Conservation (phyloP, 2,113 vertebrate species). For the Setophaga coronata region DNA sequence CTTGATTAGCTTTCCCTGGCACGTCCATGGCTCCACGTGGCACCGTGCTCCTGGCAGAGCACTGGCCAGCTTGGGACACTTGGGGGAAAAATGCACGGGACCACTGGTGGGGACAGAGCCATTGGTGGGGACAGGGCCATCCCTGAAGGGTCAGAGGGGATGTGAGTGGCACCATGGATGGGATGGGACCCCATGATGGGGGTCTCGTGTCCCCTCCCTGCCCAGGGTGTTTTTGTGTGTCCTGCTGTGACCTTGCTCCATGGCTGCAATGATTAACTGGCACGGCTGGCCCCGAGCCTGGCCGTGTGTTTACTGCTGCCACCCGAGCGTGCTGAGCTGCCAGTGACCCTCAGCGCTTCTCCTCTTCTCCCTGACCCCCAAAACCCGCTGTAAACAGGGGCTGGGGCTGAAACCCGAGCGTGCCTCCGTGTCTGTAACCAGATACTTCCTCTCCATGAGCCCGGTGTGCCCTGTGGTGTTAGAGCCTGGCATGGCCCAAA, state of each 20-base stretch:
- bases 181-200: not conserved
- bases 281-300: not conserved
- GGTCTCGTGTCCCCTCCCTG: fast-evolving
- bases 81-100: not conserved
- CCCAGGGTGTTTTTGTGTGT: not conserved
- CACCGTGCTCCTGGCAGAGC: not conserved
- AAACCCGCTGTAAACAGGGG: not conserved
- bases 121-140: not conserved
- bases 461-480: not conserved
- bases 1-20: not conserved
- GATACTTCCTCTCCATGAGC: not conserved
- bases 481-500: not conserved
- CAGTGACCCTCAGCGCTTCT: not conserved
- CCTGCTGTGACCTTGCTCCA: not conserved
- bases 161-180: fast-evolving
- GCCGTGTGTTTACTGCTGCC: not conserved
- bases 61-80: fast-evolving
- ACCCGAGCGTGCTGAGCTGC: not conserved
- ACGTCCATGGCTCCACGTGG: fast-evolving
- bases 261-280: not conserved
- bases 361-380: fast-evolving
- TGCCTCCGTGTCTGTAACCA: fast-evolving
- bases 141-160: not conserved
- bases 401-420: not conserved
- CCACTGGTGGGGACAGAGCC: fast-evolving